These are phyloP conservation scores for Lasioglossum figueresi DNA, from an alignment of 2,888 invertebrate genomes.

Conservation along the genomic window DNA sequence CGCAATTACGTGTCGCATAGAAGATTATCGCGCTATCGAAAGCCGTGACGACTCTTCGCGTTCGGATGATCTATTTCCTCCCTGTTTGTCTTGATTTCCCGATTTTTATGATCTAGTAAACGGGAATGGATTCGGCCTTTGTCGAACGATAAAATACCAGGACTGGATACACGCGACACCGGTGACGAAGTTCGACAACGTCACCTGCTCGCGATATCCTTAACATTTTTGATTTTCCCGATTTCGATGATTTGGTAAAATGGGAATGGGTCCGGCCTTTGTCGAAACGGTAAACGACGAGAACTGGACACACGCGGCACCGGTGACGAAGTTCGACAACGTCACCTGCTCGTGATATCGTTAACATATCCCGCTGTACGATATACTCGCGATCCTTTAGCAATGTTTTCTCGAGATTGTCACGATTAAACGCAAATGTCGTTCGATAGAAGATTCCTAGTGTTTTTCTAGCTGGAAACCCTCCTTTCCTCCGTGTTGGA, in stretches of 20 bases:
- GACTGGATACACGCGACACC: background rate
- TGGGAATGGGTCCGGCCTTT: background rate
- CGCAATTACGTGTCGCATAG: background rate
- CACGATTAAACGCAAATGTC: constrained; percentile 11
- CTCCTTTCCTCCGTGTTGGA: background rate
- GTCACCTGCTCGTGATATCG: background rate
- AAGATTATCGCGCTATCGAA: background rate
- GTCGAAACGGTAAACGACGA: background rate
- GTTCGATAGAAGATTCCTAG: constrained; percentile 17
- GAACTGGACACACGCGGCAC: background rate
- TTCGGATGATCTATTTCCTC: background rate
- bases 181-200: background rate
- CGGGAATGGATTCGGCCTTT: background rate
- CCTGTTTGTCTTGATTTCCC: background rate
- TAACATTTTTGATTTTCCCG: background rate
- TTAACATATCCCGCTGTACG: constrained; percentile 1
- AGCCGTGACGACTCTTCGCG: background rate
- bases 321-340: background rate
- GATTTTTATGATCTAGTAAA: background rate
- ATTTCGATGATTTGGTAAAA: background rate
- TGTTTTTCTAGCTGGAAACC: constrained; percentile 15
- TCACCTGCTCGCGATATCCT: background rate
- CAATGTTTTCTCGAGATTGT: background rate
- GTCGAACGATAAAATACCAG: background rate
- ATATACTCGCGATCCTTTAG: background rate